Conservation (phyloP, 2,797 vertebrate species). For the Poeciliopsis paucimaculata region DNA sequence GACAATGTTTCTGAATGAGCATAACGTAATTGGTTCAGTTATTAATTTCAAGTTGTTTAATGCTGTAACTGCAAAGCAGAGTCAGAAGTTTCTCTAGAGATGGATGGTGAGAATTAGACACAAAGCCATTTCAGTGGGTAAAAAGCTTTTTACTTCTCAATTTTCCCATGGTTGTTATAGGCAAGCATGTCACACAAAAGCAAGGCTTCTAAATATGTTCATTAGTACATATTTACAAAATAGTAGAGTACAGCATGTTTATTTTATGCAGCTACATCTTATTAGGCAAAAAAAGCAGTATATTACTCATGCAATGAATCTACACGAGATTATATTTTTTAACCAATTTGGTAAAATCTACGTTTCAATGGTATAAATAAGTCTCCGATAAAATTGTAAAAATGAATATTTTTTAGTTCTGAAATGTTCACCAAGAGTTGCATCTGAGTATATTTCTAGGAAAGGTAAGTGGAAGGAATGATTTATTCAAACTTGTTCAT, state of each 20-base stretch:
- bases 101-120: conserved; percentile 22
- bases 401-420: not conserved
- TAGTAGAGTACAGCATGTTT: not conserved
- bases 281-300: not conserved
- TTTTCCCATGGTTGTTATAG: conserved; percentile 30
- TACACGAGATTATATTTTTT: too few relatives aligned
- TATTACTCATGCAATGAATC: too few relatives aligned
- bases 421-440: not conserved
- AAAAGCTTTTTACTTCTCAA: conserved; percentile 51
- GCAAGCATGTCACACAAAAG: not conserved
- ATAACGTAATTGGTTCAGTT: conserved; percentile 11
- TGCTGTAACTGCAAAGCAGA: conserved; percentile 2
- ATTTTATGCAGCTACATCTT: not conserved
- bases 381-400: not conserved
- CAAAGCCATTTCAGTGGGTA: conserved; percentile 42
- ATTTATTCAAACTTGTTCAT: not conserved
- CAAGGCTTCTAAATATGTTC: not conserved
- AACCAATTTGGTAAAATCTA: too few relatives aligned
- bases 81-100: conserved; percentile 17
- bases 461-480: not conserved
- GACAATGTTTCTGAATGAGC: too few relatives aligned
- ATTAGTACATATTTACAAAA: not conserved
- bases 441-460: not conserved
- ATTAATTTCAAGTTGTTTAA: not conserved
- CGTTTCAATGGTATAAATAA: too few relatives aligned